A percentile compares a stretch with the other conserved stretches of the same genome.
Conservation (phyloP, 1,140 invertebrate genomes). For the Oryzaephilus surinamensis region DNA sequence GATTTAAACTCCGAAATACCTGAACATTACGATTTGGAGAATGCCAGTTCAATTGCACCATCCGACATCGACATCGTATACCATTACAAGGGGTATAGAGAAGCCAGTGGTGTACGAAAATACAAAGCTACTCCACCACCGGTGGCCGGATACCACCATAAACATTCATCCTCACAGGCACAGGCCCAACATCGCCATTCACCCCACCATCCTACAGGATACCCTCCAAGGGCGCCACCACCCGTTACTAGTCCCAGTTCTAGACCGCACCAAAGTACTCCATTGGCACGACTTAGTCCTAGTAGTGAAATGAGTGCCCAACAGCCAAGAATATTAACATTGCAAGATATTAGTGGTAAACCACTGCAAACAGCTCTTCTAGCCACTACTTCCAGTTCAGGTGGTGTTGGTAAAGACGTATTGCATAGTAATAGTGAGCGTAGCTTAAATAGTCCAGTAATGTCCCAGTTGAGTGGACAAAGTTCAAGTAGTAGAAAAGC, state of each 20-base stretch:
- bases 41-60: slow-evolving; percentile 92
- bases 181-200: slow-evolving; percentile 61
- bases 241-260: slow-evolving; percentile 50
- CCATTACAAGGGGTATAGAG: slow-evolving; percentile 88
- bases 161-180: slow-evolving; percentile 50
- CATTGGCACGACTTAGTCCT: slow-evolving; percentile 77
- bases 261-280: slow-evolving; percentile 74
- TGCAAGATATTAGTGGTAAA: slow-evolving; percentile 89
- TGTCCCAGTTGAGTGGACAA: slow-evolving; percentile 77
- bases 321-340: slow-evolving; percentile 79
- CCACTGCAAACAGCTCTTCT: slow-evolving; percentile 78
- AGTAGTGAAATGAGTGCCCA: slow-evolving; percentile 85
- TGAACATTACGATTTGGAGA: slow-evolving; percentile 94
- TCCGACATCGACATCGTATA: slow-evolving; percentile 95
- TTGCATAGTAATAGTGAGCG: slow-evolving; percentile 80
- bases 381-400: slow-evolving; percentile 77
- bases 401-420: slow-evolving; percentile 70
- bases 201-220: slow-evolving; percentile 53
- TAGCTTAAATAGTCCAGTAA: slow-evolving; percentile 80
- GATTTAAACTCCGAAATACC: slow-evolving; percentile 73
- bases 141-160: slow-evolving; percentile 63
- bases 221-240: slow-evolving; percentile 52
- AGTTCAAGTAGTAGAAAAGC: slow-evolving; percentile 65
- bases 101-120: slow-evolving; percentile 67
- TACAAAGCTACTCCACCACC: slow-evolving; percentile 74